Conservation (phyloP, 2,797 vertebrate genomes). For the Synaphobranchus kaupii region DNA sequence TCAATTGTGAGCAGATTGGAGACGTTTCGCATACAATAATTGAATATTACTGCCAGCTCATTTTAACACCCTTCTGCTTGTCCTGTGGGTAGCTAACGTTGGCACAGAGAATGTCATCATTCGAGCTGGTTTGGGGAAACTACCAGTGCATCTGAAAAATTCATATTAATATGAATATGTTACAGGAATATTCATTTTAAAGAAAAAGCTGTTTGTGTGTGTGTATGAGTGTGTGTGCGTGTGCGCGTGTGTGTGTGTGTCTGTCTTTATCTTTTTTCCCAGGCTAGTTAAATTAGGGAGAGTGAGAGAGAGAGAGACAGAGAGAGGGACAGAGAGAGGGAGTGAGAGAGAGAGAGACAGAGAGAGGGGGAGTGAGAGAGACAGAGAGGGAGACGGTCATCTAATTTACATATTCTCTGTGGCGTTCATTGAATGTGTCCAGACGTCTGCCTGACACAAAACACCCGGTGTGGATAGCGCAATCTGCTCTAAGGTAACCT, state of each 20-base stretch:
- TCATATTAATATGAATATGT: background rate
- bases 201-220: conserved; percentile 1
- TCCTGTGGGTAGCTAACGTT: conserved; percentile 31
- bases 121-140: background rate
- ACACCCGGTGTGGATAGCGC: conserved; percentile 49
- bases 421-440: conserved; percentile 38
- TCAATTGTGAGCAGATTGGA: conserved; percentile 76
- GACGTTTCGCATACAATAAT: conserved; percentile 77
- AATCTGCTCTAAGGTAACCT: conserved; percentile 68
- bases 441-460: conserved; percentile 34
- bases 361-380: background rate
- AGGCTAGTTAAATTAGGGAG: background rate
- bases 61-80: conserved; percentile 27
- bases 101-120: conserved; percentile 4
- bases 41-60: conserved; percentile 78
- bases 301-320: background rate
- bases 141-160: background rate
- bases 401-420: conserved; percentile 34
- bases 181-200: background rate
- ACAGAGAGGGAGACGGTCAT: background rate
- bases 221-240: conserved; percentile 6
- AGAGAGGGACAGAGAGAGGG: background rate
- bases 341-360: background rate
- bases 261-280: background rate
- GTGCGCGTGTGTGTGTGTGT: background rate